A percentile compares a stretch with the other conserved stretches of the same genome.
Conservation (phyloP, 2,113 vertebrate genomes). For the Pyxicephalus adspersus region DNA sequence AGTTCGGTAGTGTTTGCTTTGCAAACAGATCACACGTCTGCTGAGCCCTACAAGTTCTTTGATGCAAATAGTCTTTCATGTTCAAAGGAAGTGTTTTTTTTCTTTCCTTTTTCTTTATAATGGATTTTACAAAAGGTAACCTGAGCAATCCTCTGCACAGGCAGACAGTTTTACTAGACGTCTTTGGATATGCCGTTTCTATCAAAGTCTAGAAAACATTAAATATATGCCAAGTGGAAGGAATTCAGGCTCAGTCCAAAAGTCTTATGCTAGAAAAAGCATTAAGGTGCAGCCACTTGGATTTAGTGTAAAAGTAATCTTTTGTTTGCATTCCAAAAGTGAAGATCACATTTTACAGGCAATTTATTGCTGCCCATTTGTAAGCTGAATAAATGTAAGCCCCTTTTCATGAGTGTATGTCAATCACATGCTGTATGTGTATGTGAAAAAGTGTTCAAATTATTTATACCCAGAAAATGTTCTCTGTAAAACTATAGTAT, state of each 20-base stretch:
- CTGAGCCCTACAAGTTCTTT: constrained; percentile 60
- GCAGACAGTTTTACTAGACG: constrained; percentile 52
- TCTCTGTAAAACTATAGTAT: too few species aligned
- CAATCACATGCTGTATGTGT: too few species aligned
- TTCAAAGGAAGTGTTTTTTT: constrained; percentile 56
- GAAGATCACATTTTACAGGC: too few species aligned
- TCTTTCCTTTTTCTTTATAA: constrained; percentile 34
- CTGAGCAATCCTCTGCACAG: constrained; percentile 45
- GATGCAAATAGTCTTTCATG: constrained; percentile 59
- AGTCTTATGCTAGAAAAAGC: constrained; percentile 13
- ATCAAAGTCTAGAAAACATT: constrained; percentile 50
- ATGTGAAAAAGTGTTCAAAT: too few species aligned
- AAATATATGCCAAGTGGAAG: constrained; percentile 48
- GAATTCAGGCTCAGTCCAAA: constrained; percentile 50
- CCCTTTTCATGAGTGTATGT: too few species aligned
- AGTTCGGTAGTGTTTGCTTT: constrained; percentile 63
- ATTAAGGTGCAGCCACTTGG: constrained; percentile 1
- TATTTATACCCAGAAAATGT: too few species aligned
- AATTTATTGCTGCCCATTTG: too few species aligned
- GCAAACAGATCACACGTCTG: constrained; percentile 61
- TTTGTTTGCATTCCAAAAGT: background rate
- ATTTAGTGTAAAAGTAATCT: background rate
- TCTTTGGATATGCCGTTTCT: constrained; percentile 42
- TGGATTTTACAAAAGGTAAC: constrained; percentile 55
- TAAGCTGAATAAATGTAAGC: too few species aligned